Conservation (phyloP, 2,888 invertebrate genomes). For the Mylabris sibirica region DNA sequence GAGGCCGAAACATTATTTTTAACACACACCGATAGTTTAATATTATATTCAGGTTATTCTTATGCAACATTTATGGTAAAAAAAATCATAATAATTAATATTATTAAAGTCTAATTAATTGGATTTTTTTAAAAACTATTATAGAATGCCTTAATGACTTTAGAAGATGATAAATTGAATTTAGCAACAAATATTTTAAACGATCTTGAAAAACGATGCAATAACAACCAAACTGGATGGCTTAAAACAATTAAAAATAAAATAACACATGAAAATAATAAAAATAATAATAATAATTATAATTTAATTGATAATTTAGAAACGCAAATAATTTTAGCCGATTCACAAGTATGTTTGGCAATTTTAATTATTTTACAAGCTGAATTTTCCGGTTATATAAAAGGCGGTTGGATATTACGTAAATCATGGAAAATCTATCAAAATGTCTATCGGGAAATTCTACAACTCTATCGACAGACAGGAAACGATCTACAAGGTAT, state of each 20-base stretch:
- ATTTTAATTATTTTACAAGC: slow-evolving; percentile 71
- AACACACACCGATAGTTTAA: slow-evolving; percentile 59
- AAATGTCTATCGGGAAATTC: slow-evolving; percentile 67
- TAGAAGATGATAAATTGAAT: slow-evolving; percentile 71
- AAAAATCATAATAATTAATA: slow-evolving; percentile 12
- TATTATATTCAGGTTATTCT: slow-evolving; percentile 63
- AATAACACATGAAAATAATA: neutral
- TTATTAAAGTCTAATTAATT: slow-evolving; percentile 14
- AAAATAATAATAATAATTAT: slow-evolving; percentile 3
- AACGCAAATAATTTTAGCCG: slow-evolving; percentile 72
- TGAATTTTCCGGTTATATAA: slow-evolving; percentile 70
- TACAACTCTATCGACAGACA: slow-evolving; percentile 63
- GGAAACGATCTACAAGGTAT: slow-evolving; percentile 46
- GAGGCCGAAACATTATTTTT: slow-evolving; percentile 62
- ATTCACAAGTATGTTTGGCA: slow-evolving; percentile 71
- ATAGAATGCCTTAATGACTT: slow-evolving; percentile 74
- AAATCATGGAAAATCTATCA: slow-evolving; percentile 77
- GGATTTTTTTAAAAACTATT: slow-evolving; percentile 37
- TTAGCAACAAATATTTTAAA: slow-evolving; percentile 66
- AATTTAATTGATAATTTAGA: slow-evolving; percentile 64
- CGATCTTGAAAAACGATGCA: slow-evolving; percentile 69
- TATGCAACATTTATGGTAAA: slow-evolving; percentile 63
- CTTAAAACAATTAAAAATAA: slow-evolving; percentile 64
- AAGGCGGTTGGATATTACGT: slow-evolving; percentile 72
- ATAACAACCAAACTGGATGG: slow-evolving; percentile 63